Conservation (phyloP, 2,113 vertebrate species). For the Datnioides undecimradiatus region DNA sequence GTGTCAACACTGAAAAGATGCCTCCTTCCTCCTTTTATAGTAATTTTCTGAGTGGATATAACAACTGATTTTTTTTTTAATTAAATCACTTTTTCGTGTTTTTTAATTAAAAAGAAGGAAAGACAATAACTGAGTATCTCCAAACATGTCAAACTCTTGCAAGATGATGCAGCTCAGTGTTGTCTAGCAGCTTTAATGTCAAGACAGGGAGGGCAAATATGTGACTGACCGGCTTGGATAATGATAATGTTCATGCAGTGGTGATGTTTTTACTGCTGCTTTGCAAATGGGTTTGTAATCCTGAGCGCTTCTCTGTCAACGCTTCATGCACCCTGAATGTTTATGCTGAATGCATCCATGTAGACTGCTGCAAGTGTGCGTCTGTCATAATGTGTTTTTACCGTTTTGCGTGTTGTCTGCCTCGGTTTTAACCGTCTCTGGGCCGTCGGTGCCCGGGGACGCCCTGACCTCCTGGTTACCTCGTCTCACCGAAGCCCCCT, state of each 20-base stretch:
- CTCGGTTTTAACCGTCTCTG: conserved; percentile 6
- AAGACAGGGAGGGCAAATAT: not conserved
- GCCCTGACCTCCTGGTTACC: conserved; percentile 75
- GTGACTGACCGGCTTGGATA: not conserved
- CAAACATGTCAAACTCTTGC: not conserved
- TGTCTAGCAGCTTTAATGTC: not conserved
- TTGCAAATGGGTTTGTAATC: not conserved
- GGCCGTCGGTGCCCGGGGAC: conserved; percentile 47
- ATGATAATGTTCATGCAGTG: not conserved
- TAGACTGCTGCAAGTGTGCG: not conserved
- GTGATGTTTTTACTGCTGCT: not conserved
- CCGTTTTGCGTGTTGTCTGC: not conserved
- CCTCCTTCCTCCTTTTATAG: no score
- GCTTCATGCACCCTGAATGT: not conserved
- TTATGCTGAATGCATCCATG: not conserved
- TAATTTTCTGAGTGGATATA: no score
- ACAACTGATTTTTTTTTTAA: no score
- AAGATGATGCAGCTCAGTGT: not conserved
- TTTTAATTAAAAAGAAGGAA: no score
- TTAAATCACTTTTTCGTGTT: no score
- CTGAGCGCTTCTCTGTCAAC: not conserved
- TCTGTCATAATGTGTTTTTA: not conserved
- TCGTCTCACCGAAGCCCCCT: conserved; percentile 61
- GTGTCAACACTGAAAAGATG: no score
- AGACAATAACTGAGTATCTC: no score